Evolutionary conservation across 2,888 invertebrate species (phyloP), one percentile per base, ranked within the genome.

Genomic region (Xylota segnis): DNA sequence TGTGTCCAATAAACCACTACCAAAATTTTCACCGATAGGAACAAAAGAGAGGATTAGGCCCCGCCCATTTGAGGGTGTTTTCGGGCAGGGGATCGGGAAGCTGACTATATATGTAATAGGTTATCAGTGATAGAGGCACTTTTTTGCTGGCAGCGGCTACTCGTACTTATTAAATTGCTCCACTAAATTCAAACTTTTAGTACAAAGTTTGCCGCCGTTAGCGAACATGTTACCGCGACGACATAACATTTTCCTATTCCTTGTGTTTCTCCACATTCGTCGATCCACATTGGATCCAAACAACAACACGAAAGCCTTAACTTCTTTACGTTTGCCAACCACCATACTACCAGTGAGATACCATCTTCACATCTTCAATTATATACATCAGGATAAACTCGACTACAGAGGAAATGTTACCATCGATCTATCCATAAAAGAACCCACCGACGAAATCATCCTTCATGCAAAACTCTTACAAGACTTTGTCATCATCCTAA

Each of bases 301-400:
- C 2, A 65, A 43, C 29, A n/a, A 14, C 10, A 18, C 34, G 14
- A 5, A 7, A 1, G 0, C 3, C 3, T 2, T 23, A 9, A 45
- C n/a, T 10, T 12, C 61, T 14, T 88, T 94, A 90, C 92, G 94
- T 29, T 92, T 95, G 74, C 95, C 95, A 0, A 93, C 92, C 2
- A 93, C 93, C 88, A 92, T 95, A 74, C 90, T 89, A 7, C 95
- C 95, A 0, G 83, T 90, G 37, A 93, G 93, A 89, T 95, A 95
- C 89, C 92, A 93, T 88, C 87, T 92, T 45, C 90, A 91, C 59
- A 89, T 92, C 7, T 79, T 77, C 29, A 91, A 88, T 7, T 87
- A 89, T 47, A 89, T 92, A 54, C 91, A 92, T 87, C 84, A 87
- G 29, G 89, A 89, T 0, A 59, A 79, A 5, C 56, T 74, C 2